Evolutionary conservation across 2,113 vertebrate species (phyloP).

Genomic region (Petroica traversi): DNA sequence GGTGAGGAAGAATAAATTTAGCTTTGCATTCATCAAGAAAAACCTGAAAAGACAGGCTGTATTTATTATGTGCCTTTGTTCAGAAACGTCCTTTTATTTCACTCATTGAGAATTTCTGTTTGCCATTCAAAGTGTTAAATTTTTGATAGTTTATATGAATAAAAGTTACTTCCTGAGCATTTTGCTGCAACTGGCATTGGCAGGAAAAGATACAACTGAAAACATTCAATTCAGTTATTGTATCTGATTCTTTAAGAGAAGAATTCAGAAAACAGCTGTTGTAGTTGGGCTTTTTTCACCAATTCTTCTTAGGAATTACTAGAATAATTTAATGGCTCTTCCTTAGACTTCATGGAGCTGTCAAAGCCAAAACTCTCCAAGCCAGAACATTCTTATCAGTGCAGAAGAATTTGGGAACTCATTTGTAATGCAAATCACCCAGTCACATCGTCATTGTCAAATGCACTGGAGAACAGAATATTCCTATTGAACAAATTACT

Average conservation of each 20-base stretch:
- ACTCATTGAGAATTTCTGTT: not conserved
- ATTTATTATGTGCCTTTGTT: not conserved
- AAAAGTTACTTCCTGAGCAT: not conserved
- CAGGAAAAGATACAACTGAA: not conserved
- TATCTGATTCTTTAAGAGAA: not conserved
- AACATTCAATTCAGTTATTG: not conserved
- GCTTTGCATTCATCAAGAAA: not conserved
- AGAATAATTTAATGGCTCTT: not conserved
- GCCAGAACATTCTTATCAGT: slow-evolving; percentile 22
- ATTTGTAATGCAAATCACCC: slow-evolving; percentile 36
- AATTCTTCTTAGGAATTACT: not conserved
- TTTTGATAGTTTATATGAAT: not conserved
- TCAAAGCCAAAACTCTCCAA: slow-evolving; percentile 1
- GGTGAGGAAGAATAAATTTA: not conserved
- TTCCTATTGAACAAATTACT: slow-evolving; percentile 68
- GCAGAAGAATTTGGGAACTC: slow-evolving; percentile 15
- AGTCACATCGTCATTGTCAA: slow-evolving; percentile 46
- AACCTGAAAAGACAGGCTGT: not conserved
- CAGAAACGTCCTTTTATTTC: not conserved
- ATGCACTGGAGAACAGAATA: slow-evolving; percentile 41
- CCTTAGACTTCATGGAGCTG: not conserved
- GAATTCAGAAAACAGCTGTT: not conserved
- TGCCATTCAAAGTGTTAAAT: not conserved
- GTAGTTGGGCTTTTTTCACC: not conserved
- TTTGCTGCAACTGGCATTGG: not conserved